These are phyloP conservation scores for Ctenopoma multispine DNA, from an alignment of 2,797 vertebrate species.

Conservation along the genomic window DNA sequence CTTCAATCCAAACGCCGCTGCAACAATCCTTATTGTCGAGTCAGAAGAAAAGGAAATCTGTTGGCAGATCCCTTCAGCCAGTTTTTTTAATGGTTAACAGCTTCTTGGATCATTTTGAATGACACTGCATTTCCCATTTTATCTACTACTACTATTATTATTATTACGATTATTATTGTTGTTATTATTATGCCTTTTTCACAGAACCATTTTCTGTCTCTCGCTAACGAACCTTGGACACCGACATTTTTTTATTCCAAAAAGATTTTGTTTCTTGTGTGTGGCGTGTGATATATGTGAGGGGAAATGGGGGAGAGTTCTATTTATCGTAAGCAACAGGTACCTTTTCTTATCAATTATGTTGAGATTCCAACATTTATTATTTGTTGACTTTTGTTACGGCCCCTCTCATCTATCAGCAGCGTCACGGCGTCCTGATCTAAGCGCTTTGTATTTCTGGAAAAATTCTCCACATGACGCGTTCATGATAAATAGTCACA, in stretches of 20 bases:
- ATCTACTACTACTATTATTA: background rate
- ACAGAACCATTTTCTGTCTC: no score
- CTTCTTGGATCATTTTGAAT: background rate
- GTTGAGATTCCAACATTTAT: background rate
- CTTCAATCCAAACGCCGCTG: constrained; percentile 33
- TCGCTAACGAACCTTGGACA: no score
- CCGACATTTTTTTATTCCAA: background rate
- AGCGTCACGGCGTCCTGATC: background rate
- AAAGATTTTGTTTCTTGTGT: background rate
- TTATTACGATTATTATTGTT: background rate
- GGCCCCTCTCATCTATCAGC: background rate
- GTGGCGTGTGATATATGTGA: no score
- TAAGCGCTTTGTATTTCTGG: background rate
- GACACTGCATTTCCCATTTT: no score
- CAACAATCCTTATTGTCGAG: constrained; percentile 11
- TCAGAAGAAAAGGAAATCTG: background rate
- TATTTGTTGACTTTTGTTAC: background rate
- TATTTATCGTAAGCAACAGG: background rate
- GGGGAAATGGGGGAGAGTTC: background rate
- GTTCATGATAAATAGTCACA: background rate
- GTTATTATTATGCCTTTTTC: no score
- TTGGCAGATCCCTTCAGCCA: background rate
- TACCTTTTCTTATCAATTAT: background rate
- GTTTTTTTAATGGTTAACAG: no score
- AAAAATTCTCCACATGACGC: background rate